Evolutionary conservation across 2,113 vertebrate genomes (phyloP).

Genomic region (Paradisaea rubra): DNA sequence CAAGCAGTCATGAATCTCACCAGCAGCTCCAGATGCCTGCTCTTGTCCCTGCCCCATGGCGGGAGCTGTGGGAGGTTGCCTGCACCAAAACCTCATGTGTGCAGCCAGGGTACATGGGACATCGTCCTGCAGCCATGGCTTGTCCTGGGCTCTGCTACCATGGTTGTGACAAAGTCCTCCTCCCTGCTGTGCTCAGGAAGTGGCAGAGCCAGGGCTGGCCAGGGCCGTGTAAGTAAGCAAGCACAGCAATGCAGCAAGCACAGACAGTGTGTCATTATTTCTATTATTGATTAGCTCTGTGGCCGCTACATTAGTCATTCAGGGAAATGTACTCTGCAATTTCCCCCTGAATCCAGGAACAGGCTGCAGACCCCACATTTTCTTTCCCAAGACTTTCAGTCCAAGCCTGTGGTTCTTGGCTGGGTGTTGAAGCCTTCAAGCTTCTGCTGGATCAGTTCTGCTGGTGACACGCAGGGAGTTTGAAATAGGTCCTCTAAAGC

Average conservation of each 20-base stretch:
- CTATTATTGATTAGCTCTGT: neutral
- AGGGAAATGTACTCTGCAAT: neutral
- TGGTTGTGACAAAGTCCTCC: neutral
- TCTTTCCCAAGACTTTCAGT: neutral
- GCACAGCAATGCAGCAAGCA: neutral
- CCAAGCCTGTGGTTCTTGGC: neutral
- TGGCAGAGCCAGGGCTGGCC: neutral
- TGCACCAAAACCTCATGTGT: accelerated
- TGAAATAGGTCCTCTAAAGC: neutral
- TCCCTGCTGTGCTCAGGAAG: neutral
- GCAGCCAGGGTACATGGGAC: neutral
- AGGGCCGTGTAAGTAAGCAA: accelerated
- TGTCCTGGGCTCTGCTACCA: accelerated
- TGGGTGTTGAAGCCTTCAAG: neutral
- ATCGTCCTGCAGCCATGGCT: accelerated
- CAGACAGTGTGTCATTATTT: neutral
- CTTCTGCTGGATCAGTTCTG: neutral
- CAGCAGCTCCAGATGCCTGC: neutral
- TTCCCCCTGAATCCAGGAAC: neutral
- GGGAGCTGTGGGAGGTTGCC: neutral
- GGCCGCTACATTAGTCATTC: neutral
- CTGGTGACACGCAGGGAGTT: neutral
- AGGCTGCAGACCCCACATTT: neutral
- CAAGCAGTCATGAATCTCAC: accelerated
- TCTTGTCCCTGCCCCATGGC: accelerated